Evolutionary conservation across 2,888 invertebrate species (phyloP).

Genomic region (Lomographa bimaculata): DNA sequence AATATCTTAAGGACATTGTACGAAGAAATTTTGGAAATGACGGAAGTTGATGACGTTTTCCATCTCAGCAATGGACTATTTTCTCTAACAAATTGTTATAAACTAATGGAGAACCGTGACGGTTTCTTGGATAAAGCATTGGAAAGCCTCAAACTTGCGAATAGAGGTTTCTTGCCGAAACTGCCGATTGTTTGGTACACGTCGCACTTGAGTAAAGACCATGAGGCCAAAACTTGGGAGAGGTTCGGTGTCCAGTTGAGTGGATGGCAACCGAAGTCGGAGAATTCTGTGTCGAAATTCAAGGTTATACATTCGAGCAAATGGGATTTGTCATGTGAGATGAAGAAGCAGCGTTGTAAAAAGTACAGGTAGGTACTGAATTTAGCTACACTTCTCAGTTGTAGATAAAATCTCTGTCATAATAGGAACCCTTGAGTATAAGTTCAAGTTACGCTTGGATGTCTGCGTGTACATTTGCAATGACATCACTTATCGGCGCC

Average conservation of each 20-base stretch:
- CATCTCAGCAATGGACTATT: slow-evolving; percentile 92
- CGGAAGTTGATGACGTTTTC: slow-evolving; percentile 89
- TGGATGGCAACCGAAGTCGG: slow-evolving; percentile 88
- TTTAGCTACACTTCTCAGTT: too few relatives aligned
- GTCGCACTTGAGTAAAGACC: slow-evolving; percentile 79
- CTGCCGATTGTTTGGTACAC: slow-evolving; percentile 88
- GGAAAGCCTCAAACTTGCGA: slow-evolving; percentile 82
- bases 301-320: slow-evolving; percentile 90
- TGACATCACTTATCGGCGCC: too few relatives aligned
- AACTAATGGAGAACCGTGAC: slow-evolving; percentile 87
- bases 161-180: slow-evolving; percentile 80
- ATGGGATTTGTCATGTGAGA: slow-evolving; percentile 89
- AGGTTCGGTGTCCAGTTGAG: slow-evolving; percentile 87
- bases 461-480: too few relatives aligned
- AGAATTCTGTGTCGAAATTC: slow-evolving; percentile 87
- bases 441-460: too few relatives aligned
- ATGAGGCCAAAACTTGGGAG: slow-evolving; percentile 73
- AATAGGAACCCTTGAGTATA: too few relatives aligned
- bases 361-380: slow-evolving; percentile 51
- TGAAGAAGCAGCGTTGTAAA: slow-evolving; percentile 52
- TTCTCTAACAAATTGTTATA: slow-evolving; percentile 86
- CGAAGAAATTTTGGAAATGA: slow-evolving; percentile 87
- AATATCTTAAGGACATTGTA: slow-evolving; percentile 88
- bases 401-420: too few relatives aligned
- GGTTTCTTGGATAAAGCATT: slow-evolving; percentile 87